Base-by-base conservation (phyloP, 2,797 vertebrate genomes). In the Thamnophis elegans region DNA sequence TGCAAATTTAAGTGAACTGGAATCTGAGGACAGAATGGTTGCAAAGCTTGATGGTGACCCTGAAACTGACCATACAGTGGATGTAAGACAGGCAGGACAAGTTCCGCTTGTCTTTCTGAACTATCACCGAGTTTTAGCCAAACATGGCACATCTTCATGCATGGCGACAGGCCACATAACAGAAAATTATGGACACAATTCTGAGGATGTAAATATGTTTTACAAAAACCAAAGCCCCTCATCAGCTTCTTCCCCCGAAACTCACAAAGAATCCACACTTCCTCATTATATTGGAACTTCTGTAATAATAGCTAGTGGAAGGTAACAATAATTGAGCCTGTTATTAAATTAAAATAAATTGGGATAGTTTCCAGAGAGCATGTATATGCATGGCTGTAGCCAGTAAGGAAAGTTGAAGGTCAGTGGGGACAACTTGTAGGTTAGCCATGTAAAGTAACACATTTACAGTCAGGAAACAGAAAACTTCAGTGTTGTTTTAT, bases 261-360 rank as follows among this genome's bases (percentile, higher is more conserved):
- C 59, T 92, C 98, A 97, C 94, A 97, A 94, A 93, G 98, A 98
- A 73, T 94, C 96, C 32, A 94, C 95, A 28, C 97, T 98, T 51
- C 98, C 98, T 16, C 98, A 98, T 91, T 98, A 98, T 94, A 98
- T 98, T 7, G 97, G 98, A 94, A 98, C 98, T n/a, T 99, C 98
- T 0, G 98, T 99, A 82, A 99, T 99, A 91, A 99, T 99, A 42
- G 97, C 97, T 92, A 99, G 98, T 2, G 98, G 98, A 94, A 99
- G 98, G 98, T 99, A 98, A 99, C 98, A 51, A 78, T 12, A 89
- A 88, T 60, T 7, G 53, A 2, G 28, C 62, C 22, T 82, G 86
- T 26, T 59, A 68, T 5, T 54, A n/a, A 1, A 53, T 56, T 25
- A 47, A 95, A 95, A 26, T 56, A 92, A 95, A 95, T 91, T 85